Evolutionary conservation across 2,797 vertebrate species (phyloP), one percentile per base, ranked within the genome.

Genomic region (Aythya fuligula): DNA sequence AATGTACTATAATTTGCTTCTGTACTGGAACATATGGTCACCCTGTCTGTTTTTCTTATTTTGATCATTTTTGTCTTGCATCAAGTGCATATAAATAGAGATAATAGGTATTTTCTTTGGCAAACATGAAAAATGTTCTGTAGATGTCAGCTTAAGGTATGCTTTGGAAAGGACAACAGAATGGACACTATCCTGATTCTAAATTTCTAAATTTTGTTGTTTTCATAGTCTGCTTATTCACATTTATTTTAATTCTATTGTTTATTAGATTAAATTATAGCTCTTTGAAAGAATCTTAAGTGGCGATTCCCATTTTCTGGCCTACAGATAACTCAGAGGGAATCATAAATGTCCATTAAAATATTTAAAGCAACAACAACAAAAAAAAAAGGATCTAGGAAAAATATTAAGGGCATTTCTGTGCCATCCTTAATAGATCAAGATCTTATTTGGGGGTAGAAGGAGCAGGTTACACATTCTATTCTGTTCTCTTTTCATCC

Each of bases 11-110:
- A 82, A 93, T 87, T 71, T 87, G n/a, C 65, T 94, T 77, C 89
- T 91, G 12, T 75, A 72, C 76, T 92, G 56, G 54, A 97, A 67
- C 97, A 97, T 96, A 97, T 94, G 93, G 95, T 82, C 75, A 32
- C 36, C 58, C 36, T 92, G 43, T 84, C 84, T 94, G 69, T 34
- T 73, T 96, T 94, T 85, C 81, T 88, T 93, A 69, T 85, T 95
- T 93, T 78, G 62, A 84, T 89, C 28, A 51, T 85, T 94, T 95
- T 66, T 2, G 2, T 92, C 76, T 85, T 92, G 30, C 71, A 94
- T 85, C 69, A 53, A 51, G 74, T 86, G 92, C 91, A 84, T 93
- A 69, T 66, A 92, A 96, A 96, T 90, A 77, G 66, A 69, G 14
- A 81, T 93, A 72, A 43, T 81, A 95, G 61, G 47, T 90, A 45